These are phyloP conservation scores for Pandemis corylana DNA, from an alignment of 2,888 invertebrate genomes.

Conservation along the genomic window DNA sequence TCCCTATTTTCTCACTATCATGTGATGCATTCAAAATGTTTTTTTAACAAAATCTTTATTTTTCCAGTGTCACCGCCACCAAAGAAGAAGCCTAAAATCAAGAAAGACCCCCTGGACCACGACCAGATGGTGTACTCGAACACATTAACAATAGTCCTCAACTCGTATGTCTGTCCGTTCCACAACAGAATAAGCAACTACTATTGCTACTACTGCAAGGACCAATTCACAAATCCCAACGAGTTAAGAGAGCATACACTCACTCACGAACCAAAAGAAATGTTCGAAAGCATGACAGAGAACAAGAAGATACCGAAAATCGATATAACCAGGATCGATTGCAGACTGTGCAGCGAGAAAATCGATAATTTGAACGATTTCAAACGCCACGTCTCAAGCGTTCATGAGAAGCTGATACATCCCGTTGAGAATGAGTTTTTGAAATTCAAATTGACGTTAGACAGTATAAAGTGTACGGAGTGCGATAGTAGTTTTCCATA, in stretches of 20 bases:
- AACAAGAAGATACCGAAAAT: constrained; percentile 75
- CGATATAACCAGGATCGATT: constrained; percentile 75
- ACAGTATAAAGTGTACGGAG: constrained; percentile 70
- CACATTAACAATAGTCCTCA: constrained; percentile 65
- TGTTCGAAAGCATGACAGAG: constrained; percentile 66
- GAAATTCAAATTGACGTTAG: constrained; percentile 66
- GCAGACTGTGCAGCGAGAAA: constrained; percentile 67
- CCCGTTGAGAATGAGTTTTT: constrained; percentile 70
- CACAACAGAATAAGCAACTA: constrained; percentile 73
- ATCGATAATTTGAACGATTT: constrained; percentile 66
- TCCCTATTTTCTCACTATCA: no score
- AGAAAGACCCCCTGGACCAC: constrained; percentile 51
- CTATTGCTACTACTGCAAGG: constrained; percentile 76
- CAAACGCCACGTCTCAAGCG: constrained; percentile 61
- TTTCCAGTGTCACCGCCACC: constrained; percentile 46
- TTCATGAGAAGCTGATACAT: constrained; percentile 58
- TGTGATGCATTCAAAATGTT: no score
- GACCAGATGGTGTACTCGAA: constrained; percentile 68
- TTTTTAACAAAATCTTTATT: not conserved
- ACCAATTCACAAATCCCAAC: constrained; percentile 72
- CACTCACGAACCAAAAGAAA: constrained; percentile 64
- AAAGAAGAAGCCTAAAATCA: constrained; percentile 48
- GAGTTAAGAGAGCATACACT: constrained; percentile 72
- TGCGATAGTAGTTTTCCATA: constrained; percentile 69
- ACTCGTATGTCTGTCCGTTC: constrained; percentile 74